Evolutionary conservation across 2,113 vertebrate genomes (phyloP), one percentile per base, ranked within the genome.

Genomic region (Sebastes schlegelii): DNA sequence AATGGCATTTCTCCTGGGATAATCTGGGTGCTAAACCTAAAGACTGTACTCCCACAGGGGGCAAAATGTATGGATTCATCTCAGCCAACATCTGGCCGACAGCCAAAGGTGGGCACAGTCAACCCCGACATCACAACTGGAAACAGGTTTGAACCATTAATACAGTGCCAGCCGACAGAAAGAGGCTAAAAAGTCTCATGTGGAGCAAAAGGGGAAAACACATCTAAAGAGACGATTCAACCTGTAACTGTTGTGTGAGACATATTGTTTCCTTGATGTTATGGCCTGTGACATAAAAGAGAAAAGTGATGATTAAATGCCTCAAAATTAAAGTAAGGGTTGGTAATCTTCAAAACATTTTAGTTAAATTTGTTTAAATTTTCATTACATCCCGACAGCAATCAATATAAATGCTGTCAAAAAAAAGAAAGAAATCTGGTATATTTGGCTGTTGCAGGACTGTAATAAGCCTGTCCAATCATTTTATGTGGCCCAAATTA

Each of bases 121-220:
- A 48, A 52, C 5, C 12, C 40, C 0, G 6, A 62, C 23, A 19
- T n/a, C 17, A 34, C 5, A 74, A 23, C 42, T 58, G 8, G 60
- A 73, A 46, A 58, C 42, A 46, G 16, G 23, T 74, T 51, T 63
- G 16, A 40, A 74, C 45, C 43, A 74, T 51, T 34, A 63, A 40
- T 51, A 57, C 16, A 71, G 69, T 51, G 17, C 26, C 58, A 75
- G 11, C 43, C 1, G 5, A 48, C 14, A n/a, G 5, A 61, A 17
- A 74, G 40, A 63, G 17, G 2, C 4, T 5, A 48, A 2, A 40
- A 21, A 74, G 6, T 61, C 5, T 26, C 19, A 43, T n/a, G 23
- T n/a, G 21, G 19, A 17, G 4, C 14, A 34, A 73, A 43, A 19
- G 16, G 26, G 48, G 7, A 3, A 19, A 51, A 40, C 9, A 21